Evolutionary conservation across 2,797 vertebrate genomes (phyloP).

Genomic region (Borostomias antarcticus): DNA sequence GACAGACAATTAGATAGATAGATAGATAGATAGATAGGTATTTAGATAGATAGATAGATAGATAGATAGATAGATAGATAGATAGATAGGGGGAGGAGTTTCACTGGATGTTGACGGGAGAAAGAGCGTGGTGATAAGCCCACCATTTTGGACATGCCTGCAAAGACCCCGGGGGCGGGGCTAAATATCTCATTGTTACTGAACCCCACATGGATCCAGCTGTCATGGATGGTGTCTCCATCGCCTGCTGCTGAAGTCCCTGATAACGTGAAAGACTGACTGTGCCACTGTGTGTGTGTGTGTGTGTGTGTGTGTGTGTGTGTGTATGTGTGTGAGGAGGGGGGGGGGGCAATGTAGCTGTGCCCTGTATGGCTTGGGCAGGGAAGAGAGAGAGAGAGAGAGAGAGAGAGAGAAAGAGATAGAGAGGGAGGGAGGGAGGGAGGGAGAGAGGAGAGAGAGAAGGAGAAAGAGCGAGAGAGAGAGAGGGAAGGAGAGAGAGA

Average conservation of each 20-base stretch:
- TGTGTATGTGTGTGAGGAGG: conserved; percentile 10
- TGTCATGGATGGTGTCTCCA: neutral
- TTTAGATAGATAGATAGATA: neutral
- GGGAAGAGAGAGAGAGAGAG: neutral
- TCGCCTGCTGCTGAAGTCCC: neutral
- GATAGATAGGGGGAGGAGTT: neutral
- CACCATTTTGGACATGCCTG: too few relatives aligned
- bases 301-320: conserved; percentile 8
- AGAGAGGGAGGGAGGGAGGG: conserved; percentile 8
- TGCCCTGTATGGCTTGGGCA: neutral
- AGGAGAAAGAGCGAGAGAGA: neutral
- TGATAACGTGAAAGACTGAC: neutral
- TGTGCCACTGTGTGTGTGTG: neutral
- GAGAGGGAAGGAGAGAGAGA: neutral
- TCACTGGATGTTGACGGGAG: too few relatives aligned
- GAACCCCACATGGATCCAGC: too few relatives aligned
- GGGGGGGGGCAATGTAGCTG: conserved; percentile 1
- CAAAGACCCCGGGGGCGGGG: too few relatives aligned
- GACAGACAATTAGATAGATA: conserved; percentile 3
- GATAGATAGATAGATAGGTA: neutral
- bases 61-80: neutral
- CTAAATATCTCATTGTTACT: too few relatives aligned
- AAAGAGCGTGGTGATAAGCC: neutral
- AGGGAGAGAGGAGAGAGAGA: conserved; percentile 44
- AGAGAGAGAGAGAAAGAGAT: neutral